Evolutionary conservation across 2,797 vertebrate genomes (phyloP).

Genomic region (Thalassophryne amazonica): DNA sequence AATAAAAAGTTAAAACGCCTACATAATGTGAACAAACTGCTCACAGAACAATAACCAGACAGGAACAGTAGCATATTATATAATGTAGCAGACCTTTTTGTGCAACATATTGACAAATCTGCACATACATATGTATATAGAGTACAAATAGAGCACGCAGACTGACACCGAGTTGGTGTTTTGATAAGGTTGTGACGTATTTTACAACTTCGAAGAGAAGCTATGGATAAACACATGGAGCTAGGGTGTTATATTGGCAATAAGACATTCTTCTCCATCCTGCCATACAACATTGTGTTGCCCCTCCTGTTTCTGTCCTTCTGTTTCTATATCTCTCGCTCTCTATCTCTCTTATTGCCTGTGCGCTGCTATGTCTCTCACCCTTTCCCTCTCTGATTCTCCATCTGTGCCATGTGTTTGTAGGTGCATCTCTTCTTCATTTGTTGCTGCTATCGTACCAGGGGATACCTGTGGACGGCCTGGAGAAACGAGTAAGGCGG

Average conservation of each 20-base stretch:
- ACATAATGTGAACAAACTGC: no score
- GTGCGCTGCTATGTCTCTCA: slow-evolving; percentile 14
- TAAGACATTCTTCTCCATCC: slow-evolving; percentile 22
- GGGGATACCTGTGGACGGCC: slow-evolving; percentile 16
- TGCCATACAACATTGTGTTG: slow-evolving; percentile 6
- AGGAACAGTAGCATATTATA: no score
- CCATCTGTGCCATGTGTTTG: slow-evolving; percentile 48
- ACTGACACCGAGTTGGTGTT: slow-evolving; percentile 3
- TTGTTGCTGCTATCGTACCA: slow-evolving; percentile 45
- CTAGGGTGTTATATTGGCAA: slow-evolving; percentile 43
- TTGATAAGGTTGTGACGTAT: slow-evolving; percentile 12
- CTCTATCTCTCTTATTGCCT: slow-evolving; percentile 11
- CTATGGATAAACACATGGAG: slow-evolving; percentile 36
- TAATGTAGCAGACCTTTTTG: no score
- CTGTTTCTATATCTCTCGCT: slow-evolving; percentile 19
- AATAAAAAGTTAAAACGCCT: no score
- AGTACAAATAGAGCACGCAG: not conserved
- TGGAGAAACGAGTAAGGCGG: slow-evolving; percentile 26
- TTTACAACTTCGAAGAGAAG: slow-evolving; percentile 36
- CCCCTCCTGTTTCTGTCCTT: slow-evolving; percentile 17
- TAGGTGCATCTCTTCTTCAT: slow-evolving; percentile 65
- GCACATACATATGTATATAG: not conserved
- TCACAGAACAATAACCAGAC: no score
- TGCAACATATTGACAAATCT: not conserved
- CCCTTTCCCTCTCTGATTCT: slow-evolving; percentile 13